phyloP scores from a whole-genome alignment of 2,113 vertebrate genomes.

The Rynchops niger region DNA sequence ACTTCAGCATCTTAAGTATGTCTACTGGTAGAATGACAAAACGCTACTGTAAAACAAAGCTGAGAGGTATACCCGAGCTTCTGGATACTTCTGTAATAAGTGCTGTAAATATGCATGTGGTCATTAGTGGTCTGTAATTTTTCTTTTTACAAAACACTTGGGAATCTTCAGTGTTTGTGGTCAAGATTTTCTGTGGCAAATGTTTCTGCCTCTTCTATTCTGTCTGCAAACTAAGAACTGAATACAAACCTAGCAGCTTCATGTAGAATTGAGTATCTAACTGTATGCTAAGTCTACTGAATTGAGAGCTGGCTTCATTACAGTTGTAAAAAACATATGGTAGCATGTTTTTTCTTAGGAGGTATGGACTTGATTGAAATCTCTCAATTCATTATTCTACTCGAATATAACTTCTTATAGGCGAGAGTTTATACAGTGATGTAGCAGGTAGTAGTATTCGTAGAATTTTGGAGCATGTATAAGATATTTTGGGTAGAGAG shows the following conservation, averaged over 20 bases:
- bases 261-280: neutral
- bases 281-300: neutral
- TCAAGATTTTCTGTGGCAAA: neutral
- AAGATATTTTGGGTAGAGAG: neutral
- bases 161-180: neutral
- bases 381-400: neutral
- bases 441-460: neutral
- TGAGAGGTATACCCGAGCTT: neutral
- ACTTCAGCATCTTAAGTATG: neutral
- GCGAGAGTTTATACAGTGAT: neutral
- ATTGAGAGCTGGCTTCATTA: neutral
- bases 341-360: neutral
- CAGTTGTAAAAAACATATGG: neutral
- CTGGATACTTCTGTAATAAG: neutral
- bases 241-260: neutral
- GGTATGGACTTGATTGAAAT: neutral
- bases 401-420: neutral
- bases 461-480: neutral
- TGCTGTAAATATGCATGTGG: conserved; percentile 22
- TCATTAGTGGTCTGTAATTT: neutral
- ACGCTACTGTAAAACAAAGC: neutral
- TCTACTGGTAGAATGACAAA: neutral
- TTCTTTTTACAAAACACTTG: neutral
- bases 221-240: neutral
- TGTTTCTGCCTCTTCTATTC: neutral